Percentiles rank a stretch among this genome's conserved stretches.
Conservation (phyloP, 2,113 vertebrate species). For the Odontophorus gujanensis region DNA sequence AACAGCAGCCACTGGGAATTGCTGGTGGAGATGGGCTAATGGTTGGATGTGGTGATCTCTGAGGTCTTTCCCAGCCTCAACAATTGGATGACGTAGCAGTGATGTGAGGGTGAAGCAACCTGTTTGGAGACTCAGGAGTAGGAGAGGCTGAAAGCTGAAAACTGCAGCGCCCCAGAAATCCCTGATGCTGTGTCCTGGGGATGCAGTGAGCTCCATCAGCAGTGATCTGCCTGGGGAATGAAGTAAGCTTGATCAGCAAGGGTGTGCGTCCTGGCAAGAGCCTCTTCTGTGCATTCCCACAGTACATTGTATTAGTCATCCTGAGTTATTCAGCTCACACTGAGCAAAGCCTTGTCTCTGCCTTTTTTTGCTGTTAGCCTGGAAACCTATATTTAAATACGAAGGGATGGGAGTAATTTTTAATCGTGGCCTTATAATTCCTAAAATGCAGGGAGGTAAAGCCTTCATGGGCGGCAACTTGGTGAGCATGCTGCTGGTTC, state of each 20-base stretch:
- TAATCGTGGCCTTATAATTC: constrained; percentile 23
- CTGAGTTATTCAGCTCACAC: constrained; percentile 17
- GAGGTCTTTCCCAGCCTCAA: too few species aligned
- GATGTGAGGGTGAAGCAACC: neutral
- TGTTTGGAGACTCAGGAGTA: neutral
- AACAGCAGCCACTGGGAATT: neutral
- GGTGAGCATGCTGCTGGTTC: neutral
- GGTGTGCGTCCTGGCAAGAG: neutral
- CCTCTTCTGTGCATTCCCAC: neutral
- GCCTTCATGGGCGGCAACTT: neutral
- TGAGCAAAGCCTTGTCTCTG: constrained; percentile 31
- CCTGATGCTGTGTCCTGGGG: neutral
- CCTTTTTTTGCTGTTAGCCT: neutral
- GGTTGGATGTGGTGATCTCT: too few species aligned
- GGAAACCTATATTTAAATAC: constrained; percentile 56
- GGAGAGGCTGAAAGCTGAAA: neutral
- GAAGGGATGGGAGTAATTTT: constrained; percentile 22
- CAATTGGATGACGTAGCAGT: neutral
- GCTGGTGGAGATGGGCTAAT: too few species aligned
- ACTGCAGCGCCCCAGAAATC: neutral
- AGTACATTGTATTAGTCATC: neutral
- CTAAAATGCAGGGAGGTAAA: constrained; percentile 39
- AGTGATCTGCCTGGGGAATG: neutral
- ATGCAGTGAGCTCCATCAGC: neutral
- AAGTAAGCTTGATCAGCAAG: neutral